Base-by-base conservation (phyloP, 2,888 invertebrate genomes). In the Apodemia mormo region DNA sequence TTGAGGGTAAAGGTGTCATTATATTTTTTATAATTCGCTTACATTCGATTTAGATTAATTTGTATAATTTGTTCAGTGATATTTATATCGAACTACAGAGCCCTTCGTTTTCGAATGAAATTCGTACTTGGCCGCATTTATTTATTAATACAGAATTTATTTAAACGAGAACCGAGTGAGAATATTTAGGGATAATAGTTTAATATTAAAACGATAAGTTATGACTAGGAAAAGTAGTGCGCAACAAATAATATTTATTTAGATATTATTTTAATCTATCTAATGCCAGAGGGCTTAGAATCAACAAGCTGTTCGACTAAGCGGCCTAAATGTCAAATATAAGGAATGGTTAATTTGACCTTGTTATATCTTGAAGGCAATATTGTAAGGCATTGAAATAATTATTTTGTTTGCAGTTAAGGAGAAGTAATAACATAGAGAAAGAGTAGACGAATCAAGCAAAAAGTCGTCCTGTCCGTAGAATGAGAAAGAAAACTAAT, bases 101-200 rank as follows among this genome's bases (percentile, higher is more conserved):
- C 45, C 45, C 45, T 45, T 45, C 43, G 10, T 45, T 14, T 12
- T 45, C 12, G 12, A 45, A 1, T 45, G 3, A 14, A 45, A 45
- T 12, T 12, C 45, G 12, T 12, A 45, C 45, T 45, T 14, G 45
- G 3, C 12, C 3, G 12, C 12, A 14, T 45, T 45, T 45, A 45
- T 45, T 45, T 88, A 90, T 89, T 88, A 88, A 89, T 87, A 90
- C 78, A 86, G 83, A 91, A 89, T 89, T 90, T 92, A 91, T 92
- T 92, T 88, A 88, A 88, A 89, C 86, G 85, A 84, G 78, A 75
- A 79, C 81, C 84, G 81, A 81, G 84, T 67, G 83, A 33, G 61
- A 61, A 87, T 85, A 86, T 89, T 90, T 89, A 82, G 85, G 86
- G 83, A 88, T 90, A 90, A 90, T 86, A 78, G 86, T 80, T 84